phyloP scores from a whole-genome alignment of 1,140 invertebrate genomes.

The Ganaspis sp. region DNA sequence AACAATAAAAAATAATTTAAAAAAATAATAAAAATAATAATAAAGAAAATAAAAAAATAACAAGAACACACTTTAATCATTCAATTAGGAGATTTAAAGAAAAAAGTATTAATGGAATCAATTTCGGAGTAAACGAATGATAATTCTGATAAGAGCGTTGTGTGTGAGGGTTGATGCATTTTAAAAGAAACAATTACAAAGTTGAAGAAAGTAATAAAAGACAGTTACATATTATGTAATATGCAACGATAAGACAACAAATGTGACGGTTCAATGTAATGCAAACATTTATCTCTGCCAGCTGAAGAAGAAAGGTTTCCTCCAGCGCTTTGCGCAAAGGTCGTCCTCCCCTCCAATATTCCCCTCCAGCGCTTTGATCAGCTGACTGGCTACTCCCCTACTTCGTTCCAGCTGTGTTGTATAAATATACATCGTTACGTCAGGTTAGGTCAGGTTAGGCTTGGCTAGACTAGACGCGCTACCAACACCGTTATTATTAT shows the following conservation, averaged over 20 bases:
- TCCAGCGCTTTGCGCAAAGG: conserved; percentile 69
- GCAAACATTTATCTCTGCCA: conserved; percentile 60
- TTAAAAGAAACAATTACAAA: not conserved
- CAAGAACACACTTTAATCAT: too few relatives aligned
- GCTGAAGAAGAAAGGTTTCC: conserved; percentile 63
- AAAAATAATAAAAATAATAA: too few relatives aligned
- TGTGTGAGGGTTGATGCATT: too few relatives aligned
- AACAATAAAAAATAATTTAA: too few relatives aligned
- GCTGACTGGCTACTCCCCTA: conserved; percentile 65
- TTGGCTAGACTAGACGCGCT: conserved; percentile 63
- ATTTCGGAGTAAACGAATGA: too few relatives aligned
- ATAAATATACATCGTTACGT: conserved; percentile 70
- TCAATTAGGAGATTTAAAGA: too few relatives aligned
- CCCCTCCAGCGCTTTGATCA: conserved; percentile 69
- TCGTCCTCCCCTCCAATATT: conserved; percentile 65
- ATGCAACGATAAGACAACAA: conserved; percentile 51
- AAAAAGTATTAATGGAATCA: too few relatives aligned
- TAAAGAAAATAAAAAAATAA: too few relatives aligned
- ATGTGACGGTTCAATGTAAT: conserved; percentile 44
- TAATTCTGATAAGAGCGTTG: too few relatives aligned
- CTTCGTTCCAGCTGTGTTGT: conserved; percentile 63
- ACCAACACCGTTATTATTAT: conserved; percentile 51
- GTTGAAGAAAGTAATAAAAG: not conserved
- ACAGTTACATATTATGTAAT: conserved; percentile 29
- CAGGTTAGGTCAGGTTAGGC: conserved; percentile 66